Evolutionary conservation across 2,113 vertebrate genomes (phyloP), one percentile per base, ranked within the genome.

Genomic region (Sinocyclocheilus anophthalmus): DNA sequence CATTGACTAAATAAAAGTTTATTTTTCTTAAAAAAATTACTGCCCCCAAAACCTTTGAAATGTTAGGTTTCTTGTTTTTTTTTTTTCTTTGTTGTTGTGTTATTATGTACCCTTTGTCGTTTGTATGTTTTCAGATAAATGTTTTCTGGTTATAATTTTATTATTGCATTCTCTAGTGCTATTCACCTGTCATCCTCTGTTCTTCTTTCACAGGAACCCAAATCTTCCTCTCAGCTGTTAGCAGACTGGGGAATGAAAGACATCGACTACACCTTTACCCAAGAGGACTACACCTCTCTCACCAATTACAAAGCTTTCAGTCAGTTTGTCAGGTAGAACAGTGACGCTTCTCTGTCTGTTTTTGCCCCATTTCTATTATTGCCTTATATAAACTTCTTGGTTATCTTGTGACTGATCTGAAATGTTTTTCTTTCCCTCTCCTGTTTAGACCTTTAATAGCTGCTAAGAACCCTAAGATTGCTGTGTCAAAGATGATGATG

Each of bases 261-360:
- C 45, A 48, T 48, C 2, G 45, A 48, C 45, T 48, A 48, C 45
- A 48, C 45, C 45, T 48, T 99, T 91, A 97, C 97, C 73, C 97
- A 99, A 92, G 97, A 98, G 85, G 98, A 99, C 93, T 99, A 99
- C 85, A 97, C 94, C 59, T 96, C 97, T 26, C 96, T 99, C 76
- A 99, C 98, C 87, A 99, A 99, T 94, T 99, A 99, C 89, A 99
- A 99, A 93, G 97, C 97, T 87, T 99, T 99, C 92, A 99, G 98
- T 89, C 98, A 99, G 93, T 99, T 99, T 93, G 97, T 99, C 92
- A 96, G 98, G 98, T 99, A 88, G 86, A 84, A 2, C 65, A 65
- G n/a, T 24, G 24, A 10, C 55, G 8, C 42, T 8, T 42, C 42
- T 42, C 42, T 10, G 42, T 20, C 24, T 37, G 55, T 45, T 75